Conservation (phyloP, 2,888 invertebrate genomes). For the Andrena bucephala region DNA sequence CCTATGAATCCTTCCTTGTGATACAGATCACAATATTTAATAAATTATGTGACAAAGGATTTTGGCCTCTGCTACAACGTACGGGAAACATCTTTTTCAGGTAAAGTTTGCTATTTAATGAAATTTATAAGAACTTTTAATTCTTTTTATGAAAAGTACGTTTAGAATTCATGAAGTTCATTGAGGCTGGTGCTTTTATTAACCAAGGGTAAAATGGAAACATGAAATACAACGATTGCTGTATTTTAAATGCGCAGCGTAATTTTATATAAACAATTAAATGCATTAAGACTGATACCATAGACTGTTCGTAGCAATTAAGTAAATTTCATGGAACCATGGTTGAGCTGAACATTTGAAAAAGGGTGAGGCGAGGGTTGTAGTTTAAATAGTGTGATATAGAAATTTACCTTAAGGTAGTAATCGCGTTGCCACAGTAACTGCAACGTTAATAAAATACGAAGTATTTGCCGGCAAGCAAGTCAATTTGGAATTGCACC, state of each 20-base stretch:
- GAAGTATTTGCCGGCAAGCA: neutral
- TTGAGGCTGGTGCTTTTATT: neutral
- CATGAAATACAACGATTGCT: slow-evolving; percentile 1
- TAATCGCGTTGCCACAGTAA: neutral
- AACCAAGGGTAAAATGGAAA: neutral
- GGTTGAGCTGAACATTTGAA: neutral
- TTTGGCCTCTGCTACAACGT: neutral
- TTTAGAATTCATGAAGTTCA: neutral
- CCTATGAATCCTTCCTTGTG: neutral
- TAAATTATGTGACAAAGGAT: neutral
- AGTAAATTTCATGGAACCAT: slow-evolving; percentile 24
- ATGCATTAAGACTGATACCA: slow-evolving; percentile 52
- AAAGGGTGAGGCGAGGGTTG: slow-evolving; percentile 8
- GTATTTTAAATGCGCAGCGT: neutral
- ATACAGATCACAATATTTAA: neutral
- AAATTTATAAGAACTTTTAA: neutral
- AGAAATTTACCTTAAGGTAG: too few species aligned
- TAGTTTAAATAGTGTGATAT: neutral
- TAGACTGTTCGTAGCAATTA: slow-evolving; percentile 53
- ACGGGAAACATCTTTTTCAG: neutral
- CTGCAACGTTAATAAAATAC: neutral
- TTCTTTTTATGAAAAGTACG: neutral
- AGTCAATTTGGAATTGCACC: slow-evolving; percentile 45
- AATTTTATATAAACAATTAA: slow-evolving; percentile 28
- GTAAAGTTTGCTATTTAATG: neutral